These are phyloP conservation scores for Sus cebifrons DNA, from an alignment of 2,797 vertebrate species.

Conservation along the genomic window DNA sequence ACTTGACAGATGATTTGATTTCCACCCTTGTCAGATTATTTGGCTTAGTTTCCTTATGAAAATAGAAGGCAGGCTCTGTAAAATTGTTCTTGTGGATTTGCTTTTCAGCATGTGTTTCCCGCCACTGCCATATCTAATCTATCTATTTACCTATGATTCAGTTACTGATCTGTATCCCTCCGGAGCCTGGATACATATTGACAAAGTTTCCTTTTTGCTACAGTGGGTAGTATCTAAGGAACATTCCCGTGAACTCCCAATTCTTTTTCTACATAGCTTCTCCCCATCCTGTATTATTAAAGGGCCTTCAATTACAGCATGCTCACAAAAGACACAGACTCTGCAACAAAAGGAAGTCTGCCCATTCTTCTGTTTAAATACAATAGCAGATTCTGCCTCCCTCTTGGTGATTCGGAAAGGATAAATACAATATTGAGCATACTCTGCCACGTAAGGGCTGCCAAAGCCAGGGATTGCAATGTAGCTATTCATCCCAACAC, in stretches of 20 bases:
- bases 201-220: conserved; percentile 84
- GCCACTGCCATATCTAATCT: conserved; percentile 86
- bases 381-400: conserved; percentile 77
- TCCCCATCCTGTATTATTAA: conserved; percentile 85
- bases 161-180: conserved; percentile 87
- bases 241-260: conserved; percentile 70
- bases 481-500: conserved; percentile 40
- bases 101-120: conserved; percentile 82
- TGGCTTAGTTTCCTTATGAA: conserved; percentile 87
- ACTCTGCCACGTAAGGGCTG: conserved; percentile 73
- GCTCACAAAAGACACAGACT: conserved; percentile 80
- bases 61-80: conserved; percentile 87
- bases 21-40: conserved; percentile 88
- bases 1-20: conserved; percentile 88
- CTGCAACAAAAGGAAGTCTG: conserved; percentile 82
- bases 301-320: conserved; percentile 76
- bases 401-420: conserved; percentile 77
- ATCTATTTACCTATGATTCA: conserved; percentile 89
- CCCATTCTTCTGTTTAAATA: conserved; percentile 82
- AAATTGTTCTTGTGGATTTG: conserved; percentile 88
- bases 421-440: conserved; percentile 78
- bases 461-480: conserved; percentile 71
- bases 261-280: conserved; percentile 80
- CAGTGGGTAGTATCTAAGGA: conserved; percentile 74
- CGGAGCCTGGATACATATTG: conserved; percentile 85